These are phyloP conservation scores for Hypolimnas misippus DNA, from an alignment of 2,888 invertebrate species.

Conservation along the genomic window DNA sequence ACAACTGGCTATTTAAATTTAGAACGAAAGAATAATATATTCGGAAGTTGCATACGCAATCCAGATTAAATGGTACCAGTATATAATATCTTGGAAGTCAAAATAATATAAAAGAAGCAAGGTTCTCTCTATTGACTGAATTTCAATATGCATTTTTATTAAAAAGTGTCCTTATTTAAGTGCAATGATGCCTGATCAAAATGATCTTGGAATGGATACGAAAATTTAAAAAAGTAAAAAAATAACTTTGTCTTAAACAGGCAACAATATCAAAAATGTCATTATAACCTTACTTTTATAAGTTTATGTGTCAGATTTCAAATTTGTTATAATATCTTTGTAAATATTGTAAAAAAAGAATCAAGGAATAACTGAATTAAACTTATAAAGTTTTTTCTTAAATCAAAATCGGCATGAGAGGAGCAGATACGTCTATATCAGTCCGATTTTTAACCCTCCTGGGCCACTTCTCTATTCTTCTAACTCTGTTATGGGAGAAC, in stretches of 20 bases:
- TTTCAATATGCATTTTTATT: no score
- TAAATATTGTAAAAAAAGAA: neutral
- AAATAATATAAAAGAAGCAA: no score
- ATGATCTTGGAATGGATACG: no score
- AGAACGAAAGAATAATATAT: no score
- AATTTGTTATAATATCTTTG: constrained; percentile 1
- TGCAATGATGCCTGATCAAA: no score
- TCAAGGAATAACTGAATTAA: neutral
- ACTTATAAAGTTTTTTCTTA: neutral
- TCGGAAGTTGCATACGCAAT: no score
- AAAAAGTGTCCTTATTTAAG: no score
- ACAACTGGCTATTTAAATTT: no score
- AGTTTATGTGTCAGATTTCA: constrained; percentile 5
- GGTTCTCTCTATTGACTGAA: no score
- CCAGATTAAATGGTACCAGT: no score
- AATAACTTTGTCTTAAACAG: neutral
- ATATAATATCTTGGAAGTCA: no score
- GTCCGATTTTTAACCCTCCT: constrained; percentile 88
- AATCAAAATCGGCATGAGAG: constrained; percentile 66
- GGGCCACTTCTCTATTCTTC: constrained; percentile 87
- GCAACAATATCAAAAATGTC: neutral
- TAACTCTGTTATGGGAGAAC: constrained; percentile 87
- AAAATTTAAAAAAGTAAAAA: neutral
- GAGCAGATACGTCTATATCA: constrained; percentile 82
- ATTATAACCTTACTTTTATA: neutral